These are phyloP conservation scores for Thymallus thymallus DNA, from an alignment of 2,113 vertebrate genomes.

Conservation along the genomic window DNA sequence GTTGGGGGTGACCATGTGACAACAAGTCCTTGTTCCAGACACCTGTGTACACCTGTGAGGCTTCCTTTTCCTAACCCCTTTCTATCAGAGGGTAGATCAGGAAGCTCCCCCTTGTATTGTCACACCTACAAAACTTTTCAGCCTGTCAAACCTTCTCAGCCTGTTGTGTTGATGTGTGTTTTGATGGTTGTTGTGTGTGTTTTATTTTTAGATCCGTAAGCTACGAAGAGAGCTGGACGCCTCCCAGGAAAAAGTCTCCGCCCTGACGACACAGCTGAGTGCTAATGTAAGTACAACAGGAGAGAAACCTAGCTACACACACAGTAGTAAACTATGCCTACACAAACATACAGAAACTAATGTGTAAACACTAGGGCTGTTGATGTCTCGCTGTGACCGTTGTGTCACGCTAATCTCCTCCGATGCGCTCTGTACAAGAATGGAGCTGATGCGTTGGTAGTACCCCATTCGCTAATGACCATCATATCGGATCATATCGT, in stretches of 20 bases:
- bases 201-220: conserved; percentile 85
- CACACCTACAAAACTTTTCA: too few species aligned
- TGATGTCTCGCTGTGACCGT: too few species aligned
- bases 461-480: too few species aligned
- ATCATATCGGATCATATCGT: too few species aligned
- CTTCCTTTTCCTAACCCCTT: too few species aligned
- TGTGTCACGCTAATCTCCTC: too few species aligned
- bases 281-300: conserved; percentile 85
- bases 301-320: not conserved
- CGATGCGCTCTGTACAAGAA: too few species aligned
- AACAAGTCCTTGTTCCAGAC: conserved; percentile 1
- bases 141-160: too few species aligned
- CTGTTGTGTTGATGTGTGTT: conserved; percentile 18
- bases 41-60: conserved; percentile 41
- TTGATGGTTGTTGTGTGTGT: conserved; percentile 9
- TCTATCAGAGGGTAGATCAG: too few species aligned
- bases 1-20: conserved; percentile 40
- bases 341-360: not conserved
- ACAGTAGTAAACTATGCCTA: not conserved
- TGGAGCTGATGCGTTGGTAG: too few species aligned
- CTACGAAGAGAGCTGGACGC: conserved; percentile 92
- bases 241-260: conserved; percentile 97
- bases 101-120: too few species aligned
- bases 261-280: conserved; percentile 93
- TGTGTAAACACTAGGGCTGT: not conserved